Percentiles rank a stretch among this genome's conserved stretches.
phyloP scores from a whole-genome alignment of 2,113 vertebrate species.

The Empidonax alnorum region DNA sequence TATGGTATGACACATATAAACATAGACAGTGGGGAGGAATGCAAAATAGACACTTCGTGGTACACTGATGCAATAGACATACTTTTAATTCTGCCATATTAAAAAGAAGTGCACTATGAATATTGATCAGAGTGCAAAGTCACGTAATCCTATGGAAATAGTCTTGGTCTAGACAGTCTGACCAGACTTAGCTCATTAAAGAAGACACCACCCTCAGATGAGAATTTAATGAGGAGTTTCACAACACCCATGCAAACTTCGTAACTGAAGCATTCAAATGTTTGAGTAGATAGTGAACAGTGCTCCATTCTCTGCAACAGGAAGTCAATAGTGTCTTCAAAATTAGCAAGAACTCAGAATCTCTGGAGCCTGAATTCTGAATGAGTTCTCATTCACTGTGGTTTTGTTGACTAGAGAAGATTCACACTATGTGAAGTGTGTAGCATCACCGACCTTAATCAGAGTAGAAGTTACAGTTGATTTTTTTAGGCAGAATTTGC shows the following conservation, averaged over 20 bases:
- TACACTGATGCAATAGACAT: not conserved
- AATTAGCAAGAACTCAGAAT: not conserved
- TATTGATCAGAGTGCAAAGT: slow-evolving; percentile 17
- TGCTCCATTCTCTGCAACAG: not conserved
- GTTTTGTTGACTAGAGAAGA: not conserved
- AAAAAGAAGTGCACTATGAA: slow-evolving; percentile 29
- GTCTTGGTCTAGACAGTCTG: slow-evolving; percentile 28
- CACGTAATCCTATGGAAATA: slow-evolving; percentile 13
- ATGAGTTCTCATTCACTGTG: not conserved
- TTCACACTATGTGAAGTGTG: not conserved
- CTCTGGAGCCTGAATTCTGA: not conserved
- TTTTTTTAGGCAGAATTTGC: not conserved
- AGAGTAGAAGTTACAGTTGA: not conserved
- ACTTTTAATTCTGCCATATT: slow-evolving; percentile 7
- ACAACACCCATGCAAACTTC: not conserved
- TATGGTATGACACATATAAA: not conserved
- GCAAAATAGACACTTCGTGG: not conserved
- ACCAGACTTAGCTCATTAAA: slow-evolving; percentile 30
- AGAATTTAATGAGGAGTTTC: slow-evolving; percentile 30
- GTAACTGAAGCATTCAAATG: not conserved
- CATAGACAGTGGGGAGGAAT: not conserved
- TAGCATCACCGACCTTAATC: not conserved
- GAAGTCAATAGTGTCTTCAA: not conserved
- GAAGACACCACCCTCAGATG: not conserved
- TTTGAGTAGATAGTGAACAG: not conserved